Evolutionary conservation across 2,113 vertebrate genomes (phyloP), one percentile per base, ranked within the genome.

Genomic region (Gymnorhina tibicen): DNA sequence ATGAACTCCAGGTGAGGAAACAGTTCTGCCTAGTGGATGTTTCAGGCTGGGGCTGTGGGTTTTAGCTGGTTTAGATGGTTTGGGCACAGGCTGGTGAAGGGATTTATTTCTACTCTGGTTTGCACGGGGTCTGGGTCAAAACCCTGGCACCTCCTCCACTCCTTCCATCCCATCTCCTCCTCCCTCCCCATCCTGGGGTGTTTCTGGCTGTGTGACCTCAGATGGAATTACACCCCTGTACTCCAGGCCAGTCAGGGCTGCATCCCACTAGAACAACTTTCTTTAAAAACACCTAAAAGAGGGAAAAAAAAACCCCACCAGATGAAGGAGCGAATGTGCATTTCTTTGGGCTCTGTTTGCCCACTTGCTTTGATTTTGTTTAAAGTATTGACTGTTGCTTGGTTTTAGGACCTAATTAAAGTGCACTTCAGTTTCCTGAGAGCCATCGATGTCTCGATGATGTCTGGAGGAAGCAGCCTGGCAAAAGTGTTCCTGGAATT

Each of bases 401-500:
- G 13, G 0, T 30, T 90, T 73, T 95, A 99, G 99, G 99, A 99
- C 86, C 98, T 99, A 13, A 99, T 99, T 92, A 99, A 98, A 97
- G 99, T 99, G 89, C 99, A 99, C 91, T 99, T 98, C 95, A 98
- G 97, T 87, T 98, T 99, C 93, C 97, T 99, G 96, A 97, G 98
- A 96, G 99, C 98, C 97, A 99, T 99, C 7, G 99, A 99, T 15
- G 95, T 99, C 89, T 98, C 98, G 60, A 99, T 99, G 98, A 98
- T 99, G 97, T 98, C 96, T 2, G 99, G 99, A 47, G 98, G 98
- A 33, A 97, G 97, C 67, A 98, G 98, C 20, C 97, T 99, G 87
- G 99, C 99, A 60, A 99, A 99, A 97, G 99, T 99, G 95, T 99
- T 99, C 94, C 98, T 99, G 19, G 99, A 99, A 80, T 99, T 99